These are phyloP conservation scores for Telenomus remus DNA, from an alignment of 1,140 invertebrate species.

Conservation along the genomic window DNA sequence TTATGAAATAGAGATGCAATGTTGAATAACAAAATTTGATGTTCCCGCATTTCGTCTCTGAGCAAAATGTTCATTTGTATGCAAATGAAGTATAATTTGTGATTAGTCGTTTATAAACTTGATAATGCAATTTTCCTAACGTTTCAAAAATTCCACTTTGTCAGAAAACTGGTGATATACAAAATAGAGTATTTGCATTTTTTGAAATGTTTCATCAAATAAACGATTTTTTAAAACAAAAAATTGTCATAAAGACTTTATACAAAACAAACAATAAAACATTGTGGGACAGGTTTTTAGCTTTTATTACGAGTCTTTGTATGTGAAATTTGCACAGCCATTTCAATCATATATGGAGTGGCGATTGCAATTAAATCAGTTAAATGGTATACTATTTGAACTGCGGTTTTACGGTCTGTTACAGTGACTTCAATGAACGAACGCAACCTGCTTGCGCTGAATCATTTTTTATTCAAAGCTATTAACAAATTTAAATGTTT, in stretches of 20 bases:
- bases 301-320: constrained; percentile 11
- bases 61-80: constrained; percentile 10
- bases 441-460: constrained; percentile 26
- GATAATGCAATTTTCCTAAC: no score
- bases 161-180: no score
- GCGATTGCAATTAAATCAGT: constrained; percentile 14
- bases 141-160: no score
- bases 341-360: no score
- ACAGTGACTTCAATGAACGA: constrained; percentile 43
- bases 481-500: no score
- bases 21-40: neutral
- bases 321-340: neutral
- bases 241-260: no score
- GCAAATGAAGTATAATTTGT: constrained; percentile 5
- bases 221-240: no score
- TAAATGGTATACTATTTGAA: constrained; percentile 9
- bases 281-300: neutral
- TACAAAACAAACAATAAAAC: neutral
- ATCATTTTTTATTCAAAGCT: constrained; percentile 20
- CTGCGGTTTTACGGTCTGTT: constrained; percentile 6
- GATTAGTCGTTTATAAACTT: neutral
- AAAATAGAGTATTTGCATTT: neutral
- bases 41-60: neutral
- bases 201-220: no score
- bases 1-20: neutral